phyloP scores from a whole-genome alignment of 2,888 invertebrate species.

The Andrena trimmerana region DNA sequence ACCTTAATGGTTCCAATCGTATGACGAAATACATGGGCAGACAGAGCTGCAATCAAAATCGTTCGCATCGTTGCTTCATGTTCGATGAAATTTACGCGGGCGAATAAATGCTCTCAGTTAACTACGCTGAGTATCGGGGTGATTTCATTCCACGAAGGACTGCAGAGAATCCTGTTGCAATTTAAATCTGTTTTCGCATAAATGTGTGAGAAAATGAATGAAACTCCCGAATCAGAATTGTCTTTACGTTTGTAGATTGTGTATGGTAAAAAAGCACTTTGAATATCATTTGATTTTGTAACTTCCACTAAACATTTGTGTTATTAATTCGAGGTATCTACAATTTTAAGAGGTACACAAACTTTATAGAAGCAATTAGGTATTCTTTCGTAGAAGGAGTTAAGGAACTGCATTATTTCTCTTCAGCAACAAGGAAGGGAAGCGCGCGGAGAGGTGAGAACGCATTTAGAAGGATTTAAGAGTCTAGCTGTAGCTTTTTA shows the following conservation, averaged over 20 bases:
- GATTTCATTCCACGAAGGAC: background rate
- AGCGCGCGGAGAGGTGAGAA: constrained; percentile 9
- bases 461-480: constrained; percentile 37
- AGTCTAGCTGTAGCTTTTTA: constrained; percentile 16
- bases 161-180: background rate
- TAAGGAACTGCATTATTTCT: background rate
- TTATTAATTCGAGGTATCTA: too few species aligned
- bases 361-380: background rate
- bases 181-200: constrained; percentile 8
- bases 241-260: too few species aligned
- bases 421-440: background rate
- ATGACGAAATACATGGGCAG: background rate
- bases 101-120: background rate
- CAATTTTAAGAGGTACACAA: background rate
- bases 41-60: constrained; percentile 33
- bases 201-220: too few species aligned
- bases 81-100: constrained; percentile 14
- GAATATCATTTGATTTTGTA: too few species aligned
- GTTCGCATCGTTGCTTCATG: constrained; percentile 30
- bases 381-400: background rate
- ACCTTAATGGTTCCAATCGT: background rate
- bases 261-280: too few species aligned
- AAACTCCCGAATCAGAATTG: background rate
- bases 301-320: too few species aligned
- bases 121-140: constrained; percentile 13